Evolutionary conservation across 2,113 vertebrate species (phyloP).

Genomic region (Etheostoma cragini): DNA sequence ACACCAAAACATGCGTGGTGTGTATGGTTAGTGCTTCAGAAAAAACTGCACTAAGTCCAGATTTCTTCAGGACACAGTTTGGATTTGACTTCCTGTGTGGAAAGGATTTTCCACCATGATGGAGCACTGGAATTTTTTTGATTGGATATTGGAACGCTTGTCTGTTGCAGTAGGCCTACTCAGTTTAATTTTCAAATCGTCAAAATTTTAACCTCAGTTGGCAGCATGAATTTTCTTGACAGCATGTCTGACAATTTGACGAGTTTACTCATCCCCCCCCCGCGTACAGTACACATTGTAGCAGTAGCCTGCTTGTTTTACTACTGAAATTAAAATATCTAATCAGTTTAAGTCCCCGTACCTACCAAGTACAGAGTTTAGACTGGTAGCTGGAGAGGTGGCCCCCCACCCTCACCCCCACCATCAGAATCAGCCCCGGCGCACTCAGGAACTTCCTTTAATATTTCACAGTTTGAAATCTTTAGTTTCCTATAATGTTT

Average conservation of each 20-base stretch:
- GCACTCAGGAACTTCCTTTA: too few relatives aligned
- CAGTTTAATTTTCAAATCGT: background rate
- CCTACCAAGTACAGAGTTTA: too few relatives aligned
- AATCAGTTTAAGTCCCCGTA: too few relatives aligned
- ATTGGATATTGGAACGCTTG: background rate
- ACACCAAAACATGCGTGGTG: too few relatives aligned
- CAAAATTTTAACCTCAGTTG: background rate
- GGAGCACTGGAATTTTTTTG: background rate
- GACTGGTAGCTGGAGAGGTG: too few relatives aligned
- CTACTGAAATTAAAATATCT: too few relatives aligned
- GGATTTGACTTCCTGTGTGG: background rate
- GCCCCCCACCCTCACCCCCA: too few relatives aligned
- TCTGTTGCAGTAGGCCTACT: background rate
- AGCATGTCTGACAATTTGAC: background rate
- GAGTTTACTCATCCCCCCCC: background rate
- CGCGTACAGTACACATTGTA: background rate
- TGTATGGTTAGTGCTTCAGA: too few relatives aligned
- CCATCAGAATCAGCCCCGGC: too few relatives aligned
- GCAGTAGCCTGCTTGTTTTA: background rate
- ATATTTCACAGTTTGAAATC: too few relatives aligned
- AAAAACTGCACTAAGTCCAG: background rate
- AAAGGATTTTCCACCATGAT: background rate
- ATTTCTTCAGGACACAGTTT: background rate
- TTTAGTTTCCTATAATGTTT: too few relatives aligned
- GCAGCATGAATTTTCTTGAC: background rate